These are phyloP conservation scores for Leptopilina boulardi DNA, from an alignment of 1,140 invertebrate genomes.

Conservation along the genomic window DNA sequence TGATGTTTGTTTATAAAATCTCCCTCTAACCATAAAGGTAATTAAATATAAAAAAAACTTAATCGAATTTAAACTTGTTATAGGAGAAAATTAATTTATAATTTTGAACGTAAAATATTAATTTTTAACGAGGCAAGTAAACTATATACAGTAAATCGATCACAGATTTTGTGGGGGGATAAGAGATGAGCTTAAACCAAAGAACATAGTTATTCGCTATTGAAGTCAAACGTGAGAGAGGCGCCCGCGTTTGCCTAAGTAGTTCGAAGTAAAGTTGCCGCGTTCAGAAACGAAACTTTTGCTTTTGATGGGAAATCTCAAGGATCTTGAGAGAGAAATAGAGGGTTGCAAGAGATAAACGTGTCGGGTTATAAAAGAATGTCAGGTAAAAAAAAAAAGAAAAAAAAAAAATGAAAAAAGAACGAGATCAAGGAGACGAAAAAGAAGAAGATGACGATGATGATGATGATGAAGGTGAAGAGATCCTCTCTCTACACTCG, in stretches of 20 bases:
- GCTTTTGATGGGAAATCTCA: constrained; percentile 18
- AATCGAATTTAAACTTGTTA: background rate
- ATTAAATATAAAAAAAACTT: too few relatives aligned
- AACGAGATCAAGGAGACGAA: constrained; percentile 39
- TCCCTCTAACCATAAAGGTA: too few relatives aligned
- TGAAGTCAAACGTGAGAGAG: constrained; percentile 19
- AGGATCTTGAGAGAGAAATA: constrained; percentile 11
- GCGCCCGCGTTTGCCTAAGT: constrained; percentile 7
- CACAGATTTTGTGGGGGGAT: background rate
- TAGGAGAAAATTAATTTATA: background rate
- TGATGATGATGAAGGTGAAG: background rate
- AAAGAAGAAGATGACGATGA: constrained; percentile 36
- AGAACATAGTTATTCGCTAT: constrained; percentile 23
- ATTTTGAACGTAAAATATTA: background rate
- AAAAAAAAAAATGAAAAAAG: constrained; percentile 29
- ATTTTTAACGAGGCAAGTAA: constrained; percentile 22
- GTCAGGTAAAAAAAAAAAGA: background rate
- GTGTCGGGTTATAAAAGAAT: constrained; percentile 34
- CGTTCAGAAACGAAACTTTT: constrained; percentile 17
- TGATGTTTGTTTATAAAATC: too few relatives aligned
- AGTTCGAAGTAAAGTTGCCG: constrained; percentile 13
- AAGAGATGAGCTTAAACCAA: constrained; percentile 13
- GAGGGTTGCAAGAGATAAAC: constrained; percentile 27
- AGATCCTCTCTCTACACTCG: background rate
- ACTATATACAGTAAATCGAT: constrained; percentile 7